Conservation (phyloP, 2,888 invertebrate species). For the Drosophila paucipuncta region DNA sequence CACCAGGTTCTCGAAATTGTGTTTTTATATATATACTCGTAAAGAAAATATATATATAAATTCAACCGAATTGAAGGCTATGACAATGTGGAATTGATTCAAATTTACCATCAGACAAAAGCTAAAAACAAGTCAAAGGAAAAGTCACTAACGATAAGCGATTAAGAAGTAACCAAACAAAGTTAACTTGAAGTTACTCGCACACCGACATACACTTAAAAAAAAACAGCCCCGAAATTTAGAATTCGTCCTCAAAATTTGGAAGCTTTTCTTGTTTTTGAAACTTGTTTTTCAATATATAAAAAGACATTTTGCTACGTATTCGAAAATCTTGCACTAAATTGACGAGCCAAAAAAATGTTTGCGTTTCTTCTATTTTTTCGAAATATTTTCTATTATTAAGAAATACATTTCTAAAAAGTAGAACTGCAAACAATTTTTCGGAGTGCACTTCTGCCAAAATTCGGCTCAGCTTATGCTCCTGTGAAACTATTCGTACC, state of each 20-base stretch:
- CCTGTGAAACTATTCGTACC: neutral
- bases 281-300: neutral
- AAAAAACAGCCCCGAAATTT: neutral
- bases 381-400: no score
- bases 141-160: neutral
- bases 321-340: neutral
- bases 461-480: neutral
- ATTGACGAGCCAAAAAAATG: neutral
- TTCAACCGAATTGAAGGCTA: neutral
- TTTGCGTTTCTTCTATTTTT: no score
- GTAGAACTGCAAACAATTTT: neutral
- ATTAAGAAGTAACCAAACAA: neutral
- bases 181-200: neutral
- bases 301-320: neutral
- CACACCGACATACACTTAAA: neutral
- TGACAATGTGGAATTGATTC: slow-evolving; percentile 11
- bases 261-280: neutral
- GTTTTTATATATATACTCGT: no score
- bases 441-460: neutral
- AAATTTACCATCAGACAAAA: neutral
- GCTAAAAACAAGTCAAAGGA: neutral
- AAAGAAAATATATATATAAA: neutral
- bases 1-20: slow-evolving; percentile 1
- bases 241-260: neutral
- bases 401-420: no score